Evolutionary conservation across 2,888 invertebrate genomes (phyloP).

Genomic region (Conops quadrifasciatus): DNA sequence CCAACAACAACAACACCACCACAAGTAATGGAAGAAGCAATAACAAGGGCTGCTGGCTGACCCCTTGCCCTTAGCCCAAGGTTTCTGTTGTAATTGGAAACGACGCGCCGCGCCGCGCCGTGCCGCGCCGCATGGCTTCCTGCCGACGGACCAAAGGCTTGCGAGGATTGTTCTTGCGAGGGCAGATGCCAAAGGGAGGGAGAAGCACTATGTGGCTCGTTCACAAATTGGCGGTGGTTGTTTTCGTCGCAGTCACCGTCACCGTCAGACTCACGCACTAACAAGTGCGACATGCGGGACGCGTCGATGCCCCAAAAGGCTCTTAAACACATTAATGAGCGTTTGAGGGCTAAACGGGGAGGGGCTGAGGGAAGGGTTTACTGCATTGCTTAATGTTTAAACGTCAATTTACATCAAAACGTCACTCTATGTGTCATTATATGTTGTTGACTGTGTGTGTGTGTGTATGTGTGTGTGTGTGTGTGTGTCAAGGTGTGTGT

Average conservation of each 20-base stretch:
- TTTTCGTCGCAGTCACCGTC: neutral
- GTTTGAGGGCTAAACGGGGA: neutral
- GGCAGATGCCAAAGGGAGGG: neutral
- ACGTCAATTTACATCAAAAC: too few relatives aligned
- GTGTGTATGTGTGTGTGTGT: neutral
- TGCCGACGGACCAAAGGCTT: too few relatives aligned
- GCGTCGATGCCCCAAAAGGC: neutral
- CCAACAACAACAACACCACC: neutral
- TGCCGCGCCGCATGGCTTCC: neutral
- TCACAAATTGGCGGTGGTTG: neutral
- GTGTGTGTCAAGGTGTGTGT: neutral
- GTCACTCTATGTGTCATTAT: too few relatives aligned
- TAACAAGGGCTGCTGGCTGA: conserved; percentile 10
- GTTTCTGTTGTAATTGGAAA: conserved; percentile 16
- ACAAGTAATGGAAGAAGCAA: neutral
- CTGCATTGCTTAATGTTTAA: conserved; percentile 10
- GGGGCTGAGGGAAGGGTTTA: neutral
- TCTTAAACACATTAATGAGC: conserved; percentile 1
- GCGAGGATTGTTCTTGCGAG: neutral
- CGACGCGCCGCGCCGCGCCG: too few relatives aligned
- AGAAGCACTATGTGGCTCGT: neutral
- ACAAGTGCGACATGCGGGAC: conserved; percentile 13
- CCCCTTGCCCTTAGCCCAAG: neutral
- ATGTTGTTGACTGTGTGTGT: neutral
- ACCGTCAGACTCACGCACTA: neutral